Evolutionary conservation across 2,113 vertebrate genomes (phyloP).

Genomic region (Hystrix brachyura): DNA sequence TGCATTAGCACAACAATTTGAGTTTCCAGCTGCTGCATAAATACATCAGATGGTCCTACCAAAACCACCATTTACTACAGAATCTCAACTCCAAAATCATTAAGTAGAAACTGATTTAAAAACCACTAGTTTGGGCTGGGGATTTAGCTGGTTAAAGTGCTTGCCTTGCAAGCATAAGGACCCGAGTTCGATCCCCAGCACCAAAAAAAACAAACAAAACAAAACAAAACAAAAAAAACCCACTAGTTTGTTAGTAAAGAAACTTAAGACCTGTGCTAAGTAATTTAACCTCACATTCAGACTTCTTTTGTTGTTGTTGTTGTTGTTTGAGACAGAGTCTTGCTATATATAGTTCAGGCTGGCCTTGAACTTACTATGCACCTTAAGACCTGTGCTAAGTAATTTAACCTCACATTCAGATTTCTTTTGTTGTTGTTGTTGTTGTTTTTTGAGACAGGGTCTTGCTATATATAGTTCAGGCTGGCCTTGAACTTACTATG

Average conservation of each 20-base stretch:
- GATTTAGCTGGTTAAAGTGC: no score
- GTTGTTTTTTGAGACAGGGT: no score
- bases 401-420: slow-evolving; percentile 62
- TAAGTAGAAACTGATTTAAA: slow-evolving; percentile 40
- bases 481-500: no score
- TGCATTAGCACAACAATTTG: slow-evolving; percentile 68
- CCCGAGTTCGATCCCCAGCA: no score
- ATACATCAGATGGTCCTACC: slow-evolving; percentile 11
- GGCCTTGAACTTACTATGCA: no score
- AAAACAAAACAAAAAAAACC: background rate
- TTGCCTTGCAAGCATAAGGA: no score
- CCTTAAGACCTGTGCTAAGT: slow-evolving; percentile 31
- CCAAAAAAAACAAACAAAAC: background rate
- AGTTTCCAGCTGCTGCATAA: slow-evolving; percentile 57
- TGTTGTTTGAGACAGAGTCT: no score
- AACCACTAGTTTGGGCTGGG: slow-evolving; percentile 57
- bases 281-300: slow-evolving; percentile 60
- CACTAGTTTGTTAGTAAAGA: background rate
- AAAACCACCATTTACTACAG: slow-evolving; percentile 27
- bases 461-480: no score
- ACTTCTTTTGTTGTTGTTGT: background rate
- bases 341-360: no score
- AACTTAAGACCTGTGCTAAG: slow-evolving; percentile 4
- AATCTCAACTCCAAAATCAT: slow-evolving; percentile 35
- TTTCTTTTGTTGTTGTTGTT: background rate